Base-by-base conservation (phyloP, 2,797 vertebrate genomes). In the Betta splendens region DNA sequence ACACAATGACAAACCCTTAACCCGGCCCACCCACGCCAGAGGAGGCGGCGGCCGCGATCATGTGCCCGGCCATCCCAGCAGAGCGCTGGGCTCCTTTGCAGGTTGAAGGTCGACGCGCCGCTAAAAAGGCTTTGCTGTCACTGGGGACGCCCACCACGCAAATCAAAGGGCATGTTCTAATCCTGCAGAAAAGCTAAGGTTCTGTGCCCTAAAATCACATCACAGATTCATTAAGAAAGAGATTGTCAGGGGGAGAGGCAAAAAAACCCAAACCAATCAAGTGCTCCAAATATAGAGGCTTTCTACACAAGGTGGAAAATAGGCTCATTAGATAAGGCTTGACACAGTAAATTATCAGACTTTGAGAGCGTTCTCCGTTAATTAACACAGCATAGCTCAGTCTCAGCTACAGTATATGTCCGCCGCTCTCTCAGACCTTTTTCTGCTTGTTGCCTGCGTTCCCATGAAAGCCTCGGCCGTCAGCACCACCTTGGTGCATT, bases 51-150 rank as follows among this genome's bases (percentile, higher is more conserved):
- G 76, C 84, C 76, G 81, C 55, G 58, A 47, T 72, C 66, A 77
- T 81, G 54, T 55, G 64, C 73, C 70, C 22, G 5, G 5, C n/a
- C 5, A 7, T 81, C 81, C 80, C 72, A 49, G 23, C 18, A 58
- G 76, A 80, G 50, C 50, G 40, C 61, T 46, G 32, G 50, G 72
- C 75, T 76, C 57, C 64, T 66, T 87, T 61, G 69, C 63, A 82
- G 85, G 82, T 86, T 76, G 70, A 79, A 85, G 84, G 82, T 85
- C 72, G 9, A 28, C 35, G 77, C 56, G 80, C 59, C 29, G 48
- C 67, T 79, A 79, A 85, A 87, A 73, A 84, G 71, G 71, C 66
- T 88, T 83, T 83, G 47, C 49, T 52, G 56, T 79, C 85, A 71
- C 76, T 21, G 22, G 83, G 60, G 85, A 88, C 39, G n/a, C 6